Base-by-base conservation (phyloP, 2,888 invertebrate species). In the Dryocosmus kuriphilus region DNA sequence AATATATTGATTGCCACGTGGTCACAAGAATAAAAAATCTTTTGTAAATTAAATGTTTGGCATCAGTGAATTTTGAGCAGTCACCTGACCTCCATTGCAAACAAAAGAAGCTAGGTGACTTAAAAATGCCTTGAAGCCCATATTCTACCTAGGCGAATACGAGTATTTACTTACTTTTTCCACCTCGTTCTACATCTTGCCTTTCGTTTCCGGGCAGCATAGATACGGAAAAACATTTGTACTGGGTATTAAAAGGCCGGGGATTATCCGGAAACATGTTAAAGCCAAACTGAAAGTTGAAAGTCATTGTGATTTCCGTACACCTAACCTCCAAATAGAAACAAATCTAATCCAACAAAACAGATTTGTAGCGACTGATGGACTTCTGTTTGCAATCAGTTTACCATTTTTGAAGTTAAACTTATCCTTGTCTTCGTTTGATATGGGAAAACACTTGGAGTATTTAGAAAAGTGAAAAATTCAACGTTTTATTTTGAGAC, bases 121-220 rank as follows among this genome's bases (percentile, higher is more conserved):
- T 38, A 19, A 46, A 46, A 46, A 46, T 19, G 41, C 16, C 41
- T 46, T 46, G 19, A 55, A 55, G 55, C 55, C 55, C 55, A 22
- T 55, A 55, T 55, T 55, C 22, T 55, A 11, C 11, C 6, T 7
- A 55, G 55, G 22, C 11, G 22, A 55, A 55, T 55, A 7, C 19
- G 24, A 46, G 67, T 57, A 24, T 76, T 61, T 61, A 75, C 94
- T 93, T 93, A 98, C 98, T 98, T 95, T 99, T 99, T 85, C 98
- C 98, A 87, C 99, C 98, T 87, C 96, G 94, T 93, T 99, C 98
- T 5, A 99, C 98, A 91, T 98, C 98, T 88, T 97, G 96, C 77
- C 98, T 94, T 89, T 98, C 98, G 90, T 97, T 97, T 74, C 98
- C 98, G 61, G 98, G 98, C 75, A 98, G 92, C 98, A 99, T 98